Base-by-base conservation (phyloP, 2,113 vertebrate species). In the Perca schrenkii region DNA sequence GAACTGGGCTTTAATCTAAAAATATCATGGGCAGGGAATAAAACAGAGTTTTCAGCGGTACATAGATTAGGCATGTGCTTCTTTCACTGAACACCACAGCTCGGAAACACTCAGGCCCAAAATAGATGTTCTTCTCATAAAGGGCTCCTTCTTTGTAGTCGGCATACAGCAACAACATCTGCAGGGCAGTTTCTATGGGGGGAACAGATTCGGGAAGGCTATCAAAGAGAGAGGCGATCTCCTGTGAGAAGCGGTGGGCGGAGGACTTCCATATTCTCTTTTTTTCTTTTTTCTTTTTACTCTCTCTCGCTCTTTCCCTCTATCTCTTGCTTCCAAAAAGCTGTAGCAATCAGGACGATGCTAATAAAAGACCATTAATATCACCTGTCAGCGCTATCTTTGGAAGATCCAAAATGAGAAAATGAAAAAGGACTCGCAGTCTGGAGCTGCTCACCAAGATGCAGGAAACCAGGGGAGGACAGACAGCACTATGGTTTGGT, bases 141-240 rank as follows among this genome's bases (percentile, higher is more conserved):
- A 96, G 95, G 92, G 91, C 91, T 94, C 91, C 92, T 95, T 95
- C 95, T 96, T 95, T 96, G 95, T 96, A 96, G 94, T 95, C 91
- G 16, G 90, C 89, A 73, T 91, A 89, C 87, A 91, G 93, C 89
- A 95, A 94, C 88, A 96, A 96, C 95, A 96, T 96, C 95, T 96
- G 95, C 92, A 80, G 92, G 94, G 94, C 95, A 96, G 94, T 96
- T 95, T 95, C 94, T 95, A 93, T 86, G 88, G 91, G 92, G 93
- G 93, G 94, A 94, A 92, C 85, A 91, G 91, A 94, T 90, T 94
- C 81, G 93, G 95, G 95, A 94, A 95, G 82, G 80, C 92, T 94
- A 95, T 96, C 95, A 96, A 96, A 96, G 94, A 88, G 86, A 94
- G 89, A 89, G 84, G 87, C 93, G 83, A 94, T 94, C 94, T 95